Evolutionary conservation across 1,140 invertebrate genomes (phyloP).

Genomic region (Gyrodactylus salaris): DNA sequence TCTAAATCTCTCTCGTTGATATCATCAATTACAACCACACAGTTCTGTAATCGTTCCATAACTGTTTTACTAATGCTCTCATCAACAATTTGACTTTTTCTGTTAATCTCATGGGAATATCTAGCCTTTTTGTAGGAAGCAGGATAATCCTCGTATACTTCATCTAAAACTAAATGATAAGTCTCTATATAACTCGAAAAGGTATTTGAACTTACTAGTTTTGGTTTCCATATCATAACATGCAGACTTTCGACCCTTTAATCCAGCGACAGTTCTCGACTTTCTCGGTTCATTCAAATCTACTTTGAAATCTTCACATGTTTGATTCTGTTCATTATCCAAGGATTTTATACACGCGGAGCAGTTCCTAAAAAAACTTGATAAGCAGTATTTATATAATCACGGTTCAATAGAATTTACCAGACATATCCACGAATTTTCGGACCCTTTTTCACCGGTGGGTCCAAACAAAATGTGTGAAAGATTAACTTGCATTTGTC

Average conservation of each 20-base stretch:
- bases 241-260: background rate
- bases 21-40: background rate
- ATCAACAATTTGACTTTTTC: background rate
- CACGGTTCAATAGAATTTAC: too few relatives aligned
- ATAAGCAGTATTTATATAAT: too few relatives aligned
- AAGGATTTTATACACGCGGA: background rate
- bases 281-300: background rate
- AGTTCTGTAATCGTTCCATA: background rate
- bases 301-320: background rate
- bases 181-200: background rate
- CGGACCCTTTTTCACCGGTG: constrained; percentile 59
- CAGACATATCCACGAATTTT: constrained; percentile 65
- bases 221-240: background rate
- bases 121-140: background rate
- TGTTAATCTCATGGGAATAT: background rate
- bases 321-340: background rate
- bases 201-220: background rate
- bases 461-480: constrained; percentile 59
- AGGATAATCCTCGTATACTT: background rate
- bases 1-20: background rate
- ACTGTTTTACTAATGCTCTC: background rate
- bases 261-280: background rate
- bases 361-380: background rate
- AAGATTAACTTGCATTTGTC: constrained; percentile 59
- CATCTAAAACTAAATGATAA: background rate